Evolutionary conservation across 2,888 invertebrate genomes (phyloP).

Genomic region (Cinara cedri): DNA sequence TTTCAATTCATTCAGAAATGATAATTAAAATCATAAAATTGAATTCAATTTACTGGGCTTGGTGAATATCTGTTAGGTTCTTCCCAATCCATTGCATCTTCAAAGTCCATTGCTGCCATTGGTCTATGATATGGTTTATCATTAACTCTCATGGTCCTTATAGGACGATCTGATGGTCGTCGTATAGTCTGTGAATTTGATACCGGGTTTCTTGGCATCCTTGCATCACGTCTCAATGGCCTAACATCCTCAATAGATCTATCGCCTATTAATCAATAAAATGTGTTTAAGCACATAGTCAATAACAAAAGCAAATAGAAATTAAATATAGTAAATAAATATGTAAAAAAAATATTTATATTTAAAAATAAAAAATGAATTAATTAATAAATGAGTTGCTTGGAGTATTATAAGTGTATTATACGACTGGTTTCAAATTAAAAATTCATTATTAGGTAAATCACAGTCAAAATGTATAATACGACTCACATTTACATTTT

Average conservation of each 20-base stretch:
- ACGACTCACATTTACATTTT: too few relatives aligned
- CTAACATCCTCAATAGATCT: conserved; percentile 42
- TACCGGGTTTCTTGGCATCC: conserved; percentile 10
- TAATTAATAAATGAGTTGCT: too few relatives aligned
- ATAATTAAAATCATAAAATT: neutral
- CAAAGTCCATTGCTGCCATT: conserved; percentile 48
- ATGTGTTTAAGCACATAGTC: neutral
- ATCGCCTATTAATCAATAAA: conserved; percentile 32
- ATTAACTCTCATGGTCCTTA: conserved; percentile 22
- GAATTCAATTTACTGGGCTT: conserved; percentile 27
- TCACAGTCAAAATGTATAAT: too few relatives aligned
- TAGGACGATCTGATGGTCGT: conserved; percentile 26
- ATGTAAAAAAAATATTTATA: too few relatives aligned
- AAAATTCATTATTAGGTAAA: too few relatives aligned
- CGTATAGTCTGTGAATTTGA: conserved; percentile 15
- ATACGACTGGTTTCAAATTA: too few relatives aligned
- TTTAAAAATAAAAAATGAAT: too few relatives aligned
- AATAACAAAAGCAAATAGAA: neutral
- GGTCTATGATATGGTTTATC: conserved; percentile 52
- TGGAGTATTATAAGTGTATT: too few relatives aligned
- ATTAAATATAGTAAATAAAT: too few relatives aligned
- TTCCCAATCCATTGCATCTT: conserved; percentile 52
- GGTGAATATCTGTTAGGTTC: conserved; percentile 42
- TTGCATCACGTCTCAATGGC: conserved; percentile 36
- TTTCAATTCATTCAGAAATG: neutral